phyloP scores from a whole-genome alignment of 2,113 vertebrate genomes.

The Lycaon pictus region DNA sequence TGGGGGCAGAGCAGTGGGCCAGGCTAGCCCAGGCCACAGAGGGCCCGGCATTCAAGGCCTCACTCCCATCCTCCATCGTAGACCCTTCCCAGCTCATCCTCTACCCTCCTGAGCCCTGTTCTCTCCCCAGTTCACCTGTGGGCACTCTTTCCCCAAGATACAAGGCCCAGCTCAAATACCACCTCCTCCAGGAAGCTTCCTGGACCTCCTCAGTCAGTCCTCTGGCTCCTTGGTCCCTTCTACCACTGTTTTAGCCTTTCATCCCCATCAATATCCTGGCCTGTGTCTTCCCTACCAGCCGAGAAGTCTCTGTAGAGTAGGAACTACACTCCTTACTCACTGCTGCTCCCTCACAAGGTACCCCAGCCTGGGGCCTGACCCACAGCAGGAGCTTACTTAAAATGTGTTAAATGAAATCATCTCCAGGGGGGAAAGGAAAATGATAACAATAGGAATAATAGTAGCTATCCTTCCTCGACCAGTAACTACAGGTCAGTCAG shows the following conservation, averaged over 20 bases:
- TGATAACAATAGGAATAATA: too few species aligned
- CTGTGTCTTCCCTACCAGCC: background rate
- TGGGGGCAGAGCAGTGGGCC: background rate
- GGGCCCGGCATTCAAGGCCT: background rate
- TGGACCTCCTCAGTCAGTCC: background rate
- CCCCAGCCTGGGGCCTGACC: background rate
- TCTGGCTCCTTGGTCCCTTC: background rate
- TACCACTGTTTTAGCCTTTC: background rate
- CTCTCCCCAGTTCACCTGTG: background rate
- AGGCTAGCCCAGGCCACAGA: background rate
- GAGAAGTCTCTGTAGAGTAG: background rate
- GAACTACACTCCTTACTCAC: background rate
- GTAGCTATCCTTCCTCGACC: background rate
- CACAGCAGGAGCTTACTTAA: too few species aligned
- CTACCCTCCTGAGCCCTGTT: background rate
- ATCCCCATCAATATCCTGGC: background rate
- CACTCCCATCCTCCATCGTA: background rate
- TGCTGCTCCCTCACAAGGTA: background rate
- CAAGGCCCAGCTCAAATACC: background rate
- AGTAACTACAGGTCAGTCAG: background rate
- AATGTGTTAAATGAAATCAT: background rate
- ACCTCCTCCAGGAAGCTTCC: conserved; percentile 35
- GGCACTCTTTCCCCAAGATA: background rate
- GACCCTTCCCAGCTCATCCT: background rate
- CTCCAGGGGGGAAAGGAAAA: background rate